Percentiles rank a stretch among this genome's conserved stretches.
Evolutionary conservation across 1,140 invertebrate species (phyloP).

Genomic region (Pseudobourletiella spinata): DNA sequence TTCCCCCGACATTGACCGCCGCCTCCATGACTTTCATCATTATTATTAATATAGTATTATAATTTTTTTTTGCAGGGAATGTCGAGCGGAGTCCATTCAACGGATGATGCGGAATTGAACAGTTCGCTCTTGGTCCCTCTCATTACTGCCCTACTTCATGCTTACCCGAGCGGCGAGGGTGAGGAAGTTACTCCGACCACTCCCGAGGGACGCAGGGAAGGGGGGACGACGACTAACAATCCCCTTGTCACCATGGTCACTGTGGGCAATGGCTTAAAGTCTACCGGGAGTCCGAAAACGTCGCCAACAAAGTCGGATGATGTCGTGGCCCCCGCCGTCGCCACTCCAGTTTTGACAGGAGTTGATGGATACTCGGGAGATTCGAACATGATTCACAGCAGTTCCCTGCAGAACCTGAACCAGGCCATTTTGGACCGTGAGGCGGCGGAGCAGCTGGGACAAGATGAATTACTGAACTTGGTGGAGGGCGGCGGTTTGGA

Average conservation of each 20-base stretch:
- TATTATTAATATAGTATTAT: neutral
- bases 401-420: conserved; percentile 26
- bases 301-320: neutral
- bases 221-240: neutral
- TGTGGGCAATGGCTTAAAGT: neutral
- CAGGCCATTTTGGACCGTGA: conserved; percentile 33
- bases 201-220: neutral
- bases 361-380: too few relatives aligned
- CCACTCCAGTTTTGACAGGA: neutral
- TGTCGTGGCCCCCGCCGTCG: too few relatives aligned
- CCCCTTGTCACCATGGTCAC: neutral
- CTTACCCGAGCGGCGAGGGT: too few relatives aligned
- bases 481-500: neutral
- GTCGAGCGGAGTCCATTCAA: neutral
- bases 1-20: neutral
- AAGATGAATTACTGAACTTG: conserved; percentile 5
- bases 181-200: neutral
- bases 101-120: conserved; percentile 23
- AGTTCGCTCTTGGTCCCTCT: conserved; percentile 26
- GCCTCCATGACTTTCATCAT: neutral
- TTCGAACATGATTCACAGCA: neutral
- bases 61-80: neutral
- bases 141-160: conserved; percentile 18
- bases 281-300: too few relatives aligned
- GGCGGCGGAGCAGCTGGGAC: conserved; percentile 16